Evolutionary conservation across 1,140 invertebrate species (phyloP).

Genomic region (Saccostrea echinata): DNA sequence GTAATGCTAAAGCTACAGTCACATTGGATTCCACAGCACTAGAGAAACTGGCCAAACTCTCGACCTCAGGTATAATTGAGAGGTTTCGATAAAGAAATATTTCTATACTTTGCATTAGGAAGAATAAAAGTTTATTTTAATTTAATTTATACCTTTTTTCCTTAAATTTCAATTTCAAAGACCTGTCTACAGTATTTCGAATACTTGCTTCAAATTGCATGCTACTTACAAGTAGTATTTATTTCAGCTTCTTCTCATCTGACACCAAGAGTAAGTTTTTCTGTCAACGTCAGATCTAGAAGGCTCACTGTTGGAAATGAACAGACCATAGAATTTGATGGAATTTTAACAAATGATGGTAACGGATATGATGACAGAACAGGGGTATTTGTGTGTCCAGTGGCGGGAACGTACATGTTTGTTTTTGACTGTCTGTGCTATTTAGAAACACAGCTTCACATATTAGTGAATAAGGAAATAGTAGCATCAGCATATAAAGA

Average conservation of each 20-base stretch:
- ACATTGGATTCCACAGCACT: background rate
- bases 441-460: background rate
- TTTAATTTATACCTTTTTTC: too few species aligned
- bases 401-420: conserved; percentile 2
- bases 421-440: background rate
- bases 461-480: background rate
- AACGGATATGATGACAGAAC: background rate
- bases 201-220: too few species aligned
- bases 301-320: background rate
- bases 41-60: background rate
- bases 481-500: background rate
- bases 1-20: background rate
- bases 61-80: background rate
- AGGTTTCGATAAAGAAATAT: too few species aligned
- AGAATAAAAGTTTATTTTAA: too few species aligned
- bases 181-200: too few species aligned
- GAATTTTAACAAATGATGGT: background rate
- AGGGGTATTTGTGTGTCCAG: background rate
- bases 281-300: background rate
- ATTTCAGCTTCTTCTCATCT: too few species aligned
- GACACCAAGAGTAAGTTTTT: background rate
- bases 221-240: too few species aligned
- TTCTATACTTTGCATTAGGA: too few species aligned
- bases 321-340: background rate
- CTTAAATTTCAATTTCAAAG: too few species aligned